Conservation (phyloP, 2,888 invertebrate genomes). For the Drosophila pseudotakahashii region DNA sequence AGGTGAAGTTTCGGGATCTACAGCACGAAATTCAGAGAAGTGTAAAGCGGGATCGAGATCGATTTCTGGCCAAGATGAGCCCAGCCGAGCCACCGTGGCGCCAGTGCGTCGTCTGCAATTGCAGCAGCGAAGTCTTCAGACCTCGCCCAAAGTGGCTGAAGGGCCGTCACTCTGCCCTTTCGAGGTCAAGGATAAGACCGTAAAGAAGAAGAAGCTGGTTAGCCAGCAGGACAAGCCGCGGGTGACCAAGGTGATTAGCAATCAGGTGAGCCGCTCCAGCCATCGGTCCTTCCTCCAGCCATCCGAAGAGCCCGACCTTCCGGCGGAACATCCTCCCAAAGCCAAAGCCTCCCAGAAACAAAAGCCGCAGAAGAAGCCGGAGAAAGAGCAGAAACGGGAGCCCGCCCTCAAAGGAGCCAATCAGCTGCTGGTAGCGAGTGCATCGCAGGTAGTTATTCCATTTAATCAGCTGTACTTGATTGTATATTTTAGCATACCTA, state of each 20-base stretch:
- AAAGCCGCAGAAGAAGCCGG: background rate
- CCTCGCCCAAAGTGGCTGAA: background rate
- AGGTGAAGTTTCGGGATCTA: background rate
- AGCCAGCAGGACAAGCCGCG: background rate
- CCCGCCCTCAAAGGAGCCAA: constrained; percentile 15
- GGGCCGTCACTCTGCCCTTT: background rate
- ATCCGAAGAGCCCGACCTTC: background rate
- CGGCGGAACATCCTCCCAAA: background rate
- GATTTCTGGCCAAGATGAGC: background rate
- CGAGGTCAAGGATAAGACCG: background rate
- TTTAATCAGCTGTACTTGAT: background rate
- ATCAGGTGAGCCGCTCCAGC: constrained; percentile 20
- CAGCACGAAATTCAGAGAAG: background rate
- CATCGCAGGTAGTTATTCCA: constrained; percentile 35
- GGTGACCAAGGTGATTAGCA: background rate
- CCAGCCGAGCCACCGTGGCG: background rate
- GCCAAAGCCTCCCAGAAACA: background rate
- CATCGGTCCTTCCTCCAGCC: constrained; percentile 1
- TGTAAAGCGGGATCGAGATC: background rate
- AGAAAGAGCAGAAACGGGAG: background rate
- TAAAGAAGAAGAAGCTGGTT: too few species aligned
- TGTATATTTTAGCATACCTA: too few species aligned
- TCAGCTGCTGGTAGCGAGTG: constrained; percentile 48
- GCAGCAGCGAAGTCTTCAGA: constrained; percentile 1
- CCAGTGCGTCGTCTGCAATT: constrained; percentile 4